Base-by-base conservation (phyloP, 2,888 invertebrate species). In the Andrena dorsata region DNA sequence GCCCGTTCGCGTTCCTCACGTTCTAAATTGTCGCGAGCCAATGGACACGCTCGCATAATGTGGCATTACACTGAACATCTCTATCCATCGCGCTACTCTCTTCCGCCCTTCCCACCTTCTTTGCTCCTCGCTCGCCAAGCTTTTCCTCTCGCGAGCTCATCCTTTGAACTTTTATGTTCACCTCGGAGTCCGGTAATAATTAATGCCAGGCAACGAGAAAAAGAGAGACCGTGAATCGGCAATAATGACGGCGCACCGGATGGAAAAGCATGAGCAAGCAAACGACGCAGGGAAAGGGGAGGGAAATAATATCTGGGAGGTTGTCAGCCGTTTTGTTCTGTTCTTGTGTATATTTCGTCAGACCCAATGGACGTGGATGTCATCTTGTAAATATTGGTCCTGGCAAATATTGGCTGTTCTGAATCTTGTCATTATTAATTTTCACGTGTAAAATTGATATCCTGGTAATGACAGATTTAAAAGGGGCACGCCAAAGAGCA, bases 161-260 rank as follows among this genome's bases (percentile, higher is more conserved):
- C 26, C 73, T 79, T 77, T 73, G 76, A 82, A 84, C 76, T 84
- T 86, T 80, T 75, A 76, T 74, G 69, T 73, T 65, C 64, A 81
- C 63, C 60, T 53, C 71, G 51, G 65, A 71, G 69, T 69, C 47
- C 76, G 70, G 84, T 74, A 82, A 84, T 86, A 87, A 86, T 87
- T 87, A 86, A 69, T 68, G 64, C 71, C 32, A 65, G 28, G 32
- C 47, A 72, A 72, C 84, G 68, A 47, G n/a, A 13, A 13, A 23
- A 7, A 26, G 58, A 60, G 16, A 56, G 26, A 32, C 30, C 8
- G 71, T 1, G 35, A 47, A 75, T 69, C 73, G 63, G 49, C 41
- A 63, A 74, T 76, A 73, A 76, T 80, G 70, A 49, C 70, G 66
- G 64, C 41, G 65, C 6, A 8, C 23, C 41, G 51, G 53, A 28